These are phyloP conservation scores for Cossypha dichroa DNA, from an alignment of 2,797 vertebrate genomes.

Conservation along the genomic window DNA sequence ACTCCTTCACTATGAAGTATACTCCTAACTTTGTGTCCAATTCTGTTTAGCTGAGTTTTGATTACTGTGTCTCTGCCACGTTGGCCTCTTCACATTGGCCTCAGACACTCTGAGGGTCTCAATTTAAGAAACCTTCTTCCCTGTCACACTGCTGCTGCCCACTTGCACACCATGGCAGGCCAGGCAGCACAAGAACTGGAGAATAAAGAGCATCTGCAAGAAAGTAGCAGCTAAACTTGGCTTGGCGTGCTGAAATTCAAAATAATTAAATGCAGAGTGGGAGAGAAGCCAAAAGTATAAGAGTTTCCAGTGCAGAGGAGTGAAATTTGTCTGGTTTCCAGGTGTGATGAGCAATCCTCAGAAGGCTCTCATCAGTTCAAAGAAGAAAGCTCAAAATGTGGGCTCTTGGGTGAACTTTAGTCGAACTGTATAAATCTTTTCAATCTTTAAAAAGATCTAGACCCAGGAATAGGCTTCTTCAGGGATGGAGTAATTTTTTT, in stretches of 20 bases:
- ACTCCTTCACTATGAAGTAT: background rate
- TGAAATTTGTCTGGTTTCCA: constrained; percentile 63
- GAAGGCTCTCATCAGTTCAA: background rate
- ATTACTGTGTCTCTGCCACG: background rate
- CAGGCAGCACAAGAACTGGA: background rate
- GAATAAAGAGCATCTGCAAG: background rate
- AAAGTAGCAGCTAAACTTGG: constrained; percentile 51
- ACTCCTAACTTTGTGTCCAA: background rate
- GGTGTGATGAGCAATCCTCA: constrained; percentile 29
- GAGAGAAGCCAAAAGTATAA: constrained; percentile 33
- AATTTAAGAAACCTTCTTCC: constrained; percentile 39
- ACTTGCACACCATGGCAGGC: constrained; percentile 1
- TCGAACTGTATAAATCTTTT: background rate
- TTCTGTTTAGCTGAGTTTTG: background rate
- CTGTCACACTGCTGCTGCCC: constrained; percentile 22
- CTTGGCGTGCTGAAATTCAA: background rate
- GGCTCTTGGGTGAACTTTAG: background rate
- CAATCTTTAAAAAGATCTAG: background rate
- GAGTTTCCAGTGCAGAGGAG: constrained; percentile 43
- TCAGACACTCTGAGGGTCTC: background rate
- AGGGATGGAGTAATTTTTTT: background rate
- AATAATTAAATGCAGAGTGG: constrained; percentile 35
- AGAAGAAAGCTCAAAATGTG: constrained; percentile 4
- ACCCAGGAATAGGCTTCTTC: background rate
- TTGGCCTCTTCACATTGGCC: background rate